Evolutionary conservation across 2,888 invertebrate species (phyloP).

Genomic region (Drosophila ustulata): DNA sequence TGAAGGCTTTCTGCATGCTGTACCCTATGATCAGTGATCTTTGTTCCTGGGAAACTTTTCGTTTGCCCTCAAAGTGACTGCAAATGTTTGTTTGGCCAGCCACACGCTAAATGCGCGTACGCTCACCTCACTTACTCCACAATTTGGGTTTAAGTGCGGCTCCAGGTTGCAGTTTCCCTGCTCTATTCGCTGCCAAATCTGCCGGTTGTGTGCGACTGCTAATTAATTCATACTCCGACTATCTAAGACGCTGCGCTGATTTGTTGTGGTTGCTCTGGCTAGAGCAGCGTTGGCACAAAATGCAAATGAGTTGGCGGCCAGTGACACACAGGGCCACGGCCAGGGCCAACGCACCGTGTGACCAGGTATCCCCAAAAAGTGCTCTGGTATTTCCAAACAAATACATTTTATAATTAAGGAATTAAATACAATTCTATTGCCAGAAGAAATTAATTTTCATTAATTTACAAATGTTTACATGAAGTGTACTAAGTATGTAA

Average conservation of each 20-base stretch:
- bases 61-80: constrained; percentile 67
- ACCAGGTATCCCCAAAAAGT: neutral
- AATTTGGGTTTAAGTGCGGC: constrained; percentile 12
- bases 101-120: constrained; percentile 36
- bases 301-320: constrained; percentile 63
- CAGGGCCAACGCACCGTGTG: constrained; percentile 25
- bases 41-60: constrained; percentile 62
- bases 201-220: constrained; percentile 16
- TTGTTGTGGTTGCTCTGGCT: constrained; percentile 46
- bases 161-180: neutral
- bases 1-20: neutral
- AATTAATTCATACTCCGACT: constrained; percentile 64
- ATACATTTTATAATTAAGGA: too few relatives aligned
- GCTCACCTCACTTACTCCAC: neutral
- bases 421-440: too few relatives aligned
- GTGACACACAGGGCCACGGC: constrained; percentile 24
- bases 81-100: constrained; percentile 70
- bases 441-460: too few relatives aligned
- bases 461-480: too few relatives aligned
- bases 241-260: constrained; percentile 54
- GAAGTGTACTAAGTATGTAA: too few relatives aligned
- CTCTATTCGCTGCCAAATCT: constrained; percentile 11
- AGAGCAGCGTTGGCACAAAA: constrained; percentile 41
- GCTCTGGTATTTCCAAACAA: too few relatives aligned
- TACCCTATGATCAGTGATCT: constrained; percentile 59